Conservation (phyloP, 2,888 invertebrate species). For the Caenorhabditis sp. region DNA sequence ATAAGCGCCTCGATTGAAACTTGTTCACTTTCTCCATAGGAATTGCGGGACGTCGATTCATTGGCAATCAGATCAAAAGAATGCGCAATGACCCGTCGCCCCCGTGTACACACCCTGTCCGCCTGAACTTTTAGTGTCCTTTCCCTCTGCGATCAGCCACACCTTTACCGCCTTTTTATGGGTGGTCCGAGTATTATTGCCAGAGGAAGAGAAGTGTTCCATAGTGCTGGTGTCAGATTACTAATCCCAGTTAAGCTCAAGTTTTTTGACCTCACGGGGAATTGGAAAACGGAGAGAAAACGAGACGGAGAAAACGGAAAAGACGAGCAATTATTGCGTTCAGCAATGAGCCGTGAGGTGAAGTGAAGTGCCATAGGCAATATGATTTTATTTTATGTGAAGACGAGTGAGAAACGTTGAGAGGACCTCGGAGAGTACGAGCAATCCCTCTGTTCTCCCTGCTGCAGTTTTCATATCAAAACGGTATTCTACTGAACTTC, state of each 20-base stretch:
- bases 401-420: constrained; percentile 12
- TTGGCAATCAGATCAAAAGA: constrained; percentile 56
- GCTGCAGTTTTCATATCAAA: too few relatives aligned
- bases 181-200: neutral
- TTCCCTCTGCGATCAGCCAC: neutral
- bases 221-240: neutral
- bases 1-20: constrained; percentile 19
- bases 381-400: constrained; percentile 58
- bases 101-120: constrained; percentile 24
- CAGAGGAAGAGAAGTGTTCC: neutral
- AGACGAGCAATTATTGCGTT: constrained; percentile 54
- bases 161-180: constrained; percentile 7
- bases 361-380: constrained; percentile 51
- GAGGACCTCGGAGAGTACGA: neutral
- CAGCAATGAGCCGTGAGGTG: constrained; percentile 51
- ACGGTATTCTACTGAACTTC: too few relatives aligned
- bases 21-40: constrained; percentile 2
- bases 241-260: constrained; percentile 1
- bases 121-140: constrained; percentile 10
- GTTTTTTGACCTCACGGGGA: constrained; percentile 8
- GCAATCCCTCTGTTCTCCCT: too few relatives aligned
- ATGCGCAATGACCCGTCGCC: constrained; percentile 42
- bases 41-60: constrained; percentile 12
- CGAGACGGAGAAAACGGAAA: constrained; percentile 17
- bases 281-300: neutral